phyloP scores from a whole-genome alignment of 2,113 vertebrate genomes.

The Sylvilagus bachmani region DNA sequence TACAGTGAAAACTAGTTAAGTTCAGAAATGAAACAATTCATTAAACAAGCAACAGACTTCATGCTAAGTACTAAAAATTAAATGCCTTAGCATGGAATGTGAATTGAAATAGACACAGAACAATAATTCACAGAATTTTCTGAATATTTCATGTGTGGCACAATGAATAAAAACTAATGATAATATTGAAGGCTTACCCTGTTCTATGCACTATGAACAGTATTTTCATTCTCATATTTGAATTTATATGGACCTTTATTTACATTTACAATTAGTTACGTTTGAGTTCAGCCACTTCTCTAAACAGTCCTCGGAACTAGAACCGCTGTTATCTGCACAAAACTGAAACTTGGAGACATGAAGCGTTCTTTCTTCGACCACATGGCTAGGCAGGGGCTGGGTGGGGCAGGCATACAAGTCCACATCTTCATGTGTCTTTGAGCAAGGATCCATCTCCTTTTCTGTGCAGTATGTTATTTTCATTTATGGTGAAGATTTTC shows the following conservation, averaged over 20 bases:
- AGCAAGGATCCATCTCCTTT: not conserved
- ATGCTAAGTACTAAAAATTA: not conserved
- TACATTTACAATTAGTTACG: not conserved
- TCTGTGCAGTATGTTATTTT: not conserved
- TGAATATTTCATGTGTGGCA: not conserved
- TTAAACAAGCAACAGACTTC: not conserved
- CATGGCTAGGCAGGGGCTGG: not conserved
- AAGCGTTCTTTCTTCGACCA: not conserved
- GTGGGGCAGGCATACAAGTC: not conserved
- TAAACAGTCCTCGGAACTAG: not conserved
- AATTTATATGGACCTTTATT: not conserved
- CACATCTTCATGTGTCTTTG: not conserved
- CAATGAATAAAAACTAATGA: not conserved
- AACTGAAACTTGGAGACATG: not conserved
- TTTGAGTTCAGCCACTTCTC: not conserved
- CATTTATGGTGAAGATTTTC: not conserved
- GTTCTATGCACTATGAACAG: not conserved
- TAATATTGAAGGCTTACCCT: not conserved
- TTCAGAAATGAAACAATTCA: slow-evolving; percentile 3
- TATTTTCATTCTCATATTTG: not conserved
- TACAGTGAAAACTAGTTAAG: not conserved
- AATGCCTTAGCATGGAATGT: not conserved
- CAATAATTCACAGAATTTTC: not conserved
- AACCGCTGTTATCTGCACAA: not conserved
- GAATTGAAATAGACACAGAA: not conserved